Percentiles rank a stretch among this genome's conserved stretches.
These are phyloP conservation scores for Eubasilissa splendida DNA, from an alignment of 2,888 invertebrate genomes.

Conservation along the genomic window DNA sequence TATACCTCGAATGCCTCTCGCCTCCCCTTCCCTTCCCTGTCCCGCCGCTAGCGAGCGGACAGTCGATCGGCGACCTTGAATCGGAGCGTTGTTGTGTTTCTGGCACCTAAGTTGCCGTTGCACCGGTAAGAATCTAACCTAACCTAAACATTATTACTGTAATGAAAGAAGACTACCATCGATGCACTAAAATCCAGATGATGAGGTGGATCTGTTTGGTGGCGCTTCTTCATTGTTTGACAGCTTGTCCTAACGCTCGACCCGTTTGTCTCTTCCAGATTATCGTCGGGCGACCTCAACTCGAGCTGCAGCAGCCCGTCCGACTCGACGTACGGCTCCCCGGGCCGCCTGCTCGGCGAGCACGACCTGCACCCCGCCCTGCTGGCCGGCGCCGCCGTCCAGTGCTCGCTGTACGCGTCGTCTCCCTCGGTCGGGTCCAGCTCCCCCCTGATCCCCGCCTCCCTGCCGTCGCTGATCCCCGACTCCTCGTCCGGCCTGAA, in stretches of 20 bases:
- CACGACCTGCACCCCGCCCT: slow-evolving; percentile 23
- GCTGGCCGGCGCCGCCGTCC: slow-evolving; percentile 66
- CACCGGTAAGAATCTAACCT: too few species aligned
- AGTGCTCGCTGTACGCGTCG: slow-evolving; percentile 5
- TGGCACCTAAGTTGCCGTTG: too few species aligned
- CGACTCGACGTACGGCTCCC: slow-evolving; percentile 72
- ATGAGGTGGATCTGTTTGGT: too few species aligned
- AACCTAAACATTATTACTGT: too few species aligned
- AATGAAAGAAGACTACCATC: too few species aligned
- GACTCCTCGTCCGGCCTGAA: not conserved
- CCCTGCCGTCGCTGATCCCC: not conserved
- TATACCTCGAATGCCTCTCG: too few species aligned
- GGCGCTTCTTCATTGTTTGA: too few species aligned
- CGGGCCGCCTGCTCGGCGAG: slow-evolving; percentile 63
- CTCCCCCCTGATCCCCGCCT: not conserved
- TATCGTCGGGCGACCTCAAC: slow-evolving; percentile 69
- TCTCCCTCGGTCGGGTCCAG: not conserved
- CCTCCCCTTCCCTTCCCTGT: too few species aligned
- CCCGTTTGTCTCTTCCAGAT: slow-evolving; percentile 63
- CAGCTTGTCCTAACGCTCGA: not conserved
- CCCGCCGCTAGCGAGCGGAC: too few species aligned
- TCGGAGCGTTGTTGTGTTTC: too few species aligned
- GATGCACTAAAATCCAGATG: too few species aligned
- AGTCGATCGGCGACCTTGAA: too few species aligned
- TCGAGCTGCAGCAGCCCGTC: slow-evolving; percentile 76